Conservation (phyloP, 1,140 invertebrate genomes). For the Drepana arcuata region DNA sequence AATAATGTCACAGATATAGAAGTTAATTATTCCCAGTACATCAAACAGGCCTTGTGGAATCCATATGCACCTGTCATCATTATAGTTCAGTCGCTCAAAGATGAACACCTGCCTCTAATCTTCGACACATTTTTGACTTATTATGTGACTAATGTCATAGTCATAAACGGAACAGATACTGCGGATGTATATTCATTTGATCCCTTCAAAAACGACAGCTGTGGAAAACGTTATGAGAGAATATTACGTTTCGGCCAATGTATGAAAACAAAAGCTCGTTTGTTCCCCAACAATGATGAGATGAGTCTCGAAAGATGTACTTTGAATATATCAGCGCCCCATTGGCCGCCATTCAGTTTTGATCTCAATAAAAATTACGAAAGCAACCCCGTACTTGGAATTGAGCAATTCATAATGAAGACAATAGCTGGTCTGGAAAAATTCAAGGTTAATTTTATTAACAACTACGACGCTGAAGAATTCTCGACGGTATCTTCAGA, state of each 20-base stretch:
- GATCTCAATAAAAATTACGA: slow-evolving; percentile 8
- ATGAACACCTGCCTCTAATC: slow-evolving; percentile 12
- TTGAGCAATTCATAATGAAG: slow-evolving; percentile 32
- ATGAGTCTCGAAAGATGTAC: slow-evolving; percentile 22
- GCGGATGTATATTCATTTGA: slow-evolving; percentile 12
- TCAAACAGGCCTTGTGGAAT: slow-evolving; percentile 16
- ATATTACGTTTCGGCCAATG: slow-evolving; percentile 7
- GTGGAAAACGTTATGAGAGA: slow-evolving; percentile 10
- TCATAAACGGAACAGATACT: slow-evolving; percentile 8
- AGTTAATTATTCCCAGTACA: not conserved
- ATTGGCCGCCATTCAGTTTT: slow-evolving; percentile 35
- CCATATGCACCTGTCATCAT: slow-evolving; percentile 21
- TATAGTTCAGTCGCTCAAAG: slow-evolving; percentile 7
- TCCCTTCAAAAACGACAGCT: slow-evolving; percentile 14
- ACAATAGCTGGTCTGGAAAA: slow-evolving; percentile 25
- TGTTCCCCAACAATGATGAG: slow-evolving; percentile 23
- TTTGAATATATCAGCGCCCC: slow-evolving; percentile 17
- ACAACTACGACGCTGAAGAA: slow-evolving; percentile 21
- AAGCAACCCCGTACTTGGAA: slow-evolving; percentile 9
- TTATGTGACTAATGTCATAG: slow-evolving; percentile 6
- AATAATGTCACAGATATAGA: not conserved
- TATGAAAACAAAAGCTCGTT: slow-evolving; percentile 2
- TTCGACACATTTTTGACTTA: slow-evolving; percentile 17
- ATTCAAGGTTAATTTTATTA: slow-evolving; percentile 26
- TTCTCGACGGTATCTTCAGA: slow-evolving; percentile 20